Percentiles rank a stretch among this genome's conserved stretches.
Evolutionary conservation across 2,888 invertebrate genomes (phyloP).

Genomic region (Erpobdella octoculata): DNA sequence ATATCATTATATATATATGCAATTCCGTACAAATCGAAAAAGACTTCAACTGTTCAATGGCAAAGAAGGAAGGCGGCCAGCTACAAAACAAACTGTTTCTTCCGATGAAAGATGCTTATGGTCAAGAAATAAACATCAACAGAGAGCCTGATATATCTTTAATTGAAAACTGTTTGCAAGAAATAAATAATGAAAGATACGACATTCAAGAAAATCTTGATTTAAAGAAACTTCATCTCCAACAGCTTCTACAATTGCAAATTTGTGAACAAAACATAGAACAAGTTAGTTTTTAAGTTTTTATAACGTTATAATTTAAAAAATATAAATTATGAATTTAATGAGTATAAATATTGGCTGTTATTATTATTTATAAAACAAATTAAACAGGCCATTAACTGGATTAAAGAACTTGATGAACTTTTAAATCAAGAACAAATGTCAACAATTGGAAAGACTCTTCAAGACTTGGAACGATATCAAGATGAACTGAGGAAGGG

Average conservation of each 20-base stretch:
- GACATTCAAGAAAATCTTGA: slow-evolving; percentile 64
- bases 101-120: slow-evolving; percentile 70
- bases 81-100: slow-evolving; percentile 67
- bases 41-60: slow-evolving; percentile 15
- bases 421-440: slow-evolving; percentile 65
- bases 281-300: slow-evolving; percentile 54
- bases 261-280: slow-evolving; percentile 69
- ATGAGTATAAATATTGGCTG: too few relatives aligned
- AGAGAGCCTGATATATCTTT: slow-evolving; percentile 59
- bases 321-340: neutral
- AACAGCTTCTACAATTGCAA: slow-evolving; percentile 68
- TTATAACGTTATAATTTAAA: neutral
- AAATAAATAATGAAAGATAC: slow-evolving; percentile 58
- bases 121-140: slow-evolving; percentile 60
- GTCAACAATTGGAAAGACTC: slow-evolving; percentile 63
- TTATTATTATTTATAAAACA: too few relatives aligned
- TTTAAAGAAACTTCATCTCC: slow-evolving; percentile 67
- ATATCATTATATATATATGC: neutral
- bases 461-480: slow-evolving; percentile 66
- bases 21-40: neutral
- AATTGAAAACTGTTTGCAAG: slow-evolving; percentile 57
- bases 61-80: slow-evolving; percentile 66
- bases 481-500: slow-evolving; percentile 69
- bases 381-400: slow-evolving; percentile 65
- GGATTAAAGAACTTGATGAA: slow-evolving; percentile 68